Evolutionary conservation across 2,888 invertebrate genomes (phyloP).

Genomic region (Heliconius cydno): DNA sequence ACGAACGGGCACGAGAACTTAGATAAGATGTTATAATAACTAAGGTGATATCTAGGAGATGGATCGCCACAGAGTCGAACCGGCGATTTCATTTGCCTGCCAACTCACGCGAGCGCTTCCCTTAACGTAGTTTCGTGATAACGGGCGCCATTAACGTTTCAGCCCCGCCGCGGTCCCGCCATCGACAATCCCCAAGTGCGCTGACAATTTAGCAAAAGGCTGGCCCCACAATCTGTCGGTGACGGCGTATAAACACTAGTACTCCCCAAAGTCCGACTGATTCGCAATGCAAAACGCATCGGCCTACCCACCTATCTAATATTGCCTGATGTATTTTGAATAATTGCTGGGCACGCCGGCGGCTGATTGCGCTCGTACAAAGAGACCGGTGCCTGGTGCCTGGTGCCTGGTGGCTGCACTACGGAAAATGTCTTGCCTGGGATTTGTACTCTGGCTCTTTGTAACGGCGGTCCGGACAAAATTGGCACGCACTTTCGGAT

Average conservation of each 20-base stretch:
- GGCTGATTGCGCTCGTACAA: slow-evolving; percentile 75
- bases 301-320: slow-evolving; percentile 79
- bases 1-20: background rate
- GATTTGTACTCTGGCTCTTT: slow-evolving; percentile 60
- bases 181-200: slow-evolving; percentile 62
- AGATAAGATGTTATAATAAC: slow-evolving; percentile 2
- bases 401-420: slow-evolving; percentile 51
- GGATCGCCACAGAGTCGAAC: slow-evolving; percentile 34
- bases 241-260: slow-evolving; percentile 67
- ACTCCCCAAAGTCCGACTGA: slow-evolving; percentile 77
- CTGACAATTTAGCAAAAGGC: slow-evolving; percentile 72
- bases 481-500: slow-evolving; percentile 46
- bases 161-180: slow-evolving; percentile 52
- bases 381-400: slow-evolving; percentile 52
- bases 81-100: slow-evolving; percentile 42
- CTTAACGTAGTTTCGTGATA: slow-evolving; percentile 55
- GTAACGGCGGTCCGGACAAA: slow-evolving; percentile 47
- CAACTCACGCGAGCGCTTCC: slow-evolving; percentile 42
- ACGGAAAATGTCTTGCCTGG: slow-evolving; percentile 74
- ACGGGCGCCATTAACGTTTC: slow-evolving; percentile 54
- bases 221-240: slow-evolving; percentile 67
- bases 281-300: slow-evolving; percentile 82
- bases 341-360: slow-evolving; percentile 74
- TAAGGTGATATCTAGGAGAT: slow-evolving; percentile 26
- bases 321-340: slow-evolving; percentile 82